Conservation (phyloP, 2,113 vertebrate species). For the Mystacornis crossleyi region DNA sequence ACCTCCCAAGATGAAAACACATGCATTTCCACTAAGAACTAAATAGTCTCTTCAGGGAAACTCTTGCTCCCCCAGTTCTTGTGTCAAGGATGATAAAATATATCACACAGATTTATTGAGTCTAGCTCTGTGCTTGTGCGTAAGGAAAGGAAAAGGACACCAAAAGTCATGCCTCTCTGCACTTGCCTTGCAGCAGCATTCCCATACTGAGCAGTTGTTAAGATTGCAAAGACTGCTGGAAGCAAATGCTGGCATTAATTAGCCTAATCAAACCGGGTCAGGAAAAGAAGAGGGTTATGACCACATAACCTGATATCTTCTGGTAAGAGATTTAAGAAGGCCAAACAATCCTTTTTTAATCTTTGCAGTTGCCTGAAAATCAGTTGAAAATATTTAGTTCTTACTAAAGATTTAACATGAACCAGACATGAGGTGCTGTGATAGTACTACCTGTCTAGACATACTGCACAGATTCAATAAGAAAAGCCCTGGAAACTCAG, state of each 20-base stretch:
- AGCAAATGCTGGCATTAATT: conserved; percentile 30
- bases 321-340: background rate
- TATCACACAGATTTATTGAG: background rate
- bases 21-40: background rate
- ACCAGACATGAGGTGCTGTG: background rate
- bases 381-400: background rate
- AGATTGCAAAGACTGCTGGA: background rate
- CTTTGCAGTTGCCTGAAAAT: background rate
- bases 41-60: background rate
- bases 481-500: background rate
- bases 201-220: background rate
- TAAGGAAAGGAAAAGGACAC: background rate
- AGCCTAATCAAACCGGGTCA: background rate
- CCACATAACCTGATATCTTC: background rate
- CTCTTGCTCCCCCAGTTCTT: background rate
- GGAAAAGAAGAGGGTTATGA: background rate
- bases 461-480: background rate
- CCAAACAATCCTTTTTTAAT: background rate
- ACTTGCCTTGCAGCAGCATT: background rate
- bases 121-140: background rate
- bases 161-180: background rate
- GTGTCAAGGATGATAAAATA: background rate
- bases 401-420: background rate
- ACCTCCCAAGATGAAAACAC: conserved; percentile 1
- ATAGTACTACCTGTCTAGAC: background rate